Conservation (phyloP, 2,888 invertebrate genomes). For the Phalangium opilio region DNA sequence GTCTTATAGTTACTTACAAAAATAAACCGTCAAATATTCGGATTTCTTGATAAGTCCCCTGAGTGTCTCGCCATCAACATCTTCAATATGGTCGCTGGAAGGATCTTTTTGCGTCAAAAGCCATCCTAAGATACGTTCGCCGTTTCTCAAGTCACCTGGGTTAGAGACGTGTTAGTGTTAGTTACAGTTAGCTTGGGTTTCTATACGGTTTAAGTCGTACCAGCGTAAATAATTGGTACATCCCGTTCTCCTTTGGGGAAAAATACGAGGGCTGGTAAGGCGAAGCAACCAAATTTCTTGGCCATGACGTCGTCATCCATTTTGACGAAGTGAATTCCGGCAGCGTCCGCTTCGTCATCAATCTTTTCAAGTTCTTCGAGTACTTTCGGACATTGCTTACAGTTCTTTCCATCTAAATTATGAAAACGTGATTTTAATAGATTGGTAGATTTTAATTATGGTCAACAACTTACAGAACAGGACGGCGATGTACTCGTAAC, state of each 20-base stretch:
- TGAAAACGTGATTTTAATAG: too few species aligned
- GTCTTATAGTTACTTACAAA: conserved; percentile 56
- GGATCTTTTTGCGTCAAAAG: conserved; percentile 80
- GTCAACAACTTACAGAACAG: conserved; percentile 72
- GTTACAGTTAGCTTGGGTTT: too few species aligned
- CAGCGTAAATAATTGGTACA: conserved; percentile 81
- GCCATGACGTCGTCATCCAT: conserved; percentile 75
- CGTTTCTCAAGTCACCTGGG: conserved; percentile 29
- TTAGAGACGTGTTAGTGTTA: background rate
- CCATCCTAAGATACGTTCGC: conserved; percentile 58
- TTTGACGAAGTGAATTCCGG: conserved; percentile 81
- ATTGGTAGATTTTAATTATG: too few species aligned
- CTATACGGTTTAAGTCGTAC: conserved; percentile 31
- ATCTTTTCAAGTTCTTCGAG: conserved; percentile 71
- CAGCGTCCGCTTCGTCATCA: conserved; percentile 76
- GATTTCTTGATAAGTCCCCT: conserved; percentile 68
- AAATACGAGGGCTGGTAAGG: conserved; percentile 74
- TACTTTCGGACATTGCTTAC: conserved; percentile 59
- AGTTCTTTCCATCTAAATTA: conserved; percentile 41
- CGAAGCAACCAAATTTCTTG: conserved; percentile 74
- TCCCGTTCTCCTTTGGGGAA: conserved; percentile 64
- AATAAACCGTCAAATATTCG: conserved; percentile 73
- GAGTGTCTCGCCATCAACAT: conserved; percentile 72
- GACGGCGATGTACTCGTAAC: conserved; percentile 76
- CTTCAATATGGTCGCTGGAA: conserved; percentile 76